Evolutionary conservation across 2,888 invertebrate genomes (phyloP).

Genomic region (Lasioglossum figueresi): DNA sequence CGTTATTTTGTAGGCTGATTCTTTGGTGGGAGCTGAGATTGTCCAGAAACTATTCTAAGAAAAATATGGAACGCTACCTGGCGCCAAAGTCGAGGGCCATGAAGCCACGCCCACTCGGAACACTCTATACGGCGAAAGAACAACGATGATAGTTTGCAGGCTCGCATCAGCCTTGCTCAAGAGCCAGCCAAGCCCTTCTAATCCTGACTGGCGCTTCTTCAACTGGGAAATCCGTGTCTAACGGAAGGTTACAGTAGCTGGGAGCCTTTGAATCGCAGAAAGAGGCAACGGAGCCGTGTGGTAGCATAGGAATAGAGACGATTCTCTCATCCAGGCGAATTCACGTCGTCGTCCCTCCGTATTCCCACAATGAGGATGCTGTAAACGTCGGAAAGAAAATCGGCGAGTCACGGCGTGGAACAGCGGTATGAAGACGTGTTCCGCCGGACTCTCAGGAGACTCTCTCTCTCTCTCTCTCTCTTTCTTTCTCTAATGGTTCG

Average conservation of each 20-base stretch:
- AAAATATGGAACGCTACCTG: background rate
- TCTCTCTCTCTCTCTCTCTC: background rate
- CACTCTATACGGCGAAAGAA: background rate
- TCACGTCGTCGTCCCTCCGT: background rate
- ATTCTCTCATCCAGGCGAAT: background rate
- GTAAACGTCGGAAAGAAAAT: slow-evolving; percentile 52
- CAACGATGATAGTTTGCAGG: background rate
- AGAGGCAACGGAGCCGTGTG: background rate
- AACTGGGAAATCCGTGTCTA: background rate
- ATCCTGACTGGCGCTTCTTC: background rate
- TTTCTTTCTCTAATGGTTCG: slow-evolving; percentile 37
- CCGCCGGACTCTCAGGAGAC: background rate
- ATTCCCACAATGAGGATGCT: slow-evolving; percentile 46
- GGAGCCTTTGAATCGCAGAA: background rate
- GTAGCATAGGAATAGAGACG: background rate
- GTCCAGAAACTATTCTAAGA: too few species aligned
- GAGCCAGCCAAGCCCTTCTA: background rate
- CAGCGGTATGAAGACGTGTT: slow-evolving; percentile 51
- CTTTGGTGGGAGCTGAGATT: too few species aligned
- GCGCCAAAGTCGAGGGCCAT: background rate
- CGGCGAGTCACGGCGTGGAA: slow-evolving; percentile 44
- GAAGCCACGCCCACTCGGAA: background rate
- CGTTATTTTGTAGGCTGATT: too few species aligned
- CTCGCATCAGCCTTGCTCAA: background rate
- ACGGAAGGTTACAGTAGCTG: background rate